phyloP scores from a whole-genome alignment of 2,113 vertebrate species.

The Monarcha castaneiventris region DNA sequence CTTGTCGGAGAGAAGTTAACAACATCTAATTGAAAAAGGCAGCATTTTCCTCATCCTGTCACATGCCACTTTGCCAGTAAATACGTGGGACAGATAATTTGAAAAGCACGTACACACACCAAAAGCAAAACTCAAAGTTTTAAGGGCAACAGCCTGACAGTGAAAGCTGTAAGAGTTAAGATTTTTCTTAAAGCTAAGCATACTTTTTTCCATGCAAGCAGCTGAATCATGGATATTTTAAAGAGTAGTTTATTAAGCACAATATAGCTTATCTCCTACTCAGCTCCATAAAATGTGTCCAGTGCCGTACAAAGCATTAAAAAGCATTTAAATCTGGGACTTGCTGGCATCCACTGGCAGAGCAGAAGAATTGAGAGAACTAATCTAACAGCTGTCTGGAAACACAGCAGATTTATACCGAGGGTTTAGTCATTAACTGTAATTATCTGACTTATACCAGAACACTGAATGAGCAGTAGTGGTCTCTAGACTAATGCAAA shows the following conservation, averaged over 20 bases:
- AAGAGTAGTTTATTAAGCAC: conserved; percentile 30
- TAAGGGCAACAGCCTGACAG: background rate
- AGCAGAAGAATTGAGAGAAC: background rate
- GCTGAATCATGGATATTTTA: conserved; percentile 3
- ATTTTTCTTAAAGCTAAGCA: background rate
- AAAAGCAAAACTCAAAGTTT: background rate
- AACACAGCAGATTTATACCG: background rate
- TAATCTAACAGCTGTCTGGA: conserved; percentile 15
- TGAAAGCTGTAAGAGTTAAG: background rate
- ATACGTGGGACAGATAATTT: background rate
- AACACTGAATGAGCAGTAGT: background rate
- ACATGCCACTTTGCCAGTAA: background rate
- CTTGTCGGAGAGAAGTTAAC: background rate
- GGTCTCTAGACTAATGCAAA: background rate
- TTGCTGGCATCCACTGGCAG: conserved; percentile 2
- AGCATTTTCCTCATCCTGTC: background rate
- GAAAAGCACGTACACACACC: background rate
- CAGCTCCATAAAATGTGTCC: background rate
- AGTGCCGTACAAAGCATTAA: background rate
- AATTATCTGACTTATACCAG: background rate
- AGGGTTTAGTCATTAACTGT: background rate
- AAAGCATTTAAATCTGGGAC: background rate
- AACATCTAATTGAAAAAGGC: background rate
- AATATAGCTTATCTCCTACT: background rate
- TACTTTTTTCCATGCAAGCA: conserved; percentile 10